Base-by-base conservation (phyloP, 2,113 vertebrate genomes). In the Archilochus colubris region DNA sequence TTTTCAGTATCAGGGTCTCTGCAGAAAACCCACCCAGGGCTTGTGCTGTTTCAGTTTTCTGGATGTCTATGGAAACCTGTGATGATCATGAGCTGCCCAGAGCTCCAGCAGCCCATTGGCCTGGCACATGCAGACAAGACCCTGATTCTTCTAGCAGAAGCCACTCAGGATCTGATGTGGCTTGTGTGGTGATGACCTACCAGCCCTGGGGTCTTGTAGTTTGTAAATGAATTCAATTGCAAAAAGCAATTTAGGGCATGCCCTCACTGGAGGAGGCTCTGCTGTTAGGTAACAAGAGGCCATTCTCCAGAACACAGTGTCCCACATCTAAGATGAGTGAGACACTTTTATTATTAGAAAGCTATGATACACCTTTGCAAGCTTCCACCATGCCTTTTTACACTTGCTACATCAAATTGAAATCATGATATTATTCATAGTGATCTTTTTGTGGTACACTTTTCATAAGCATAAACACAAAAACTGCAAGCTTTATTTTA, bases 291-390 rank as follows among this genome's bases (percentile, higher is more conserved):
- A 69, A 90, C 75, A 74, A 51, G 28, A 82, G 70, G 51, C 62
- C 24, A 48, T 70, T 67, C 79, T 92, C 59, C 87, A 94, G 93
- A 62, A 92, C 78, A 94, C 10, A 14, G 63, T 1, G 55, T 87
- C 55, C 78, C 63, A 82, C 55, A 78, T 79, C 51, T 69, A 75
- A 28, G 58, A 53, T 0, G 0, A 87, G 43, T 38, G 59, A 86
- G 59, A 74, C 12, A 62, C 76, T 91, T 92, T 88, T 82, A 69
- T 61, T 94, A 85, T 87, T 88, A 85, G 78, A 91, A 91, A 97
- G 61, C 44, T 91, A 67, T 0, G 0, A 38, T n/a, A 61, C 3
- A n/a, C 50, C 75, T 92, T 69, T 91, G 54, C 24, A 68, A 48
- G 36, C 63, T 87, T 67, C 50, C 68, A 83, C 10, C 22, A 67